Evolutionary conservation across 2,888 invertebrate species (phyloP).

Genomic region (Caenorhabditis sp.): DNA sequence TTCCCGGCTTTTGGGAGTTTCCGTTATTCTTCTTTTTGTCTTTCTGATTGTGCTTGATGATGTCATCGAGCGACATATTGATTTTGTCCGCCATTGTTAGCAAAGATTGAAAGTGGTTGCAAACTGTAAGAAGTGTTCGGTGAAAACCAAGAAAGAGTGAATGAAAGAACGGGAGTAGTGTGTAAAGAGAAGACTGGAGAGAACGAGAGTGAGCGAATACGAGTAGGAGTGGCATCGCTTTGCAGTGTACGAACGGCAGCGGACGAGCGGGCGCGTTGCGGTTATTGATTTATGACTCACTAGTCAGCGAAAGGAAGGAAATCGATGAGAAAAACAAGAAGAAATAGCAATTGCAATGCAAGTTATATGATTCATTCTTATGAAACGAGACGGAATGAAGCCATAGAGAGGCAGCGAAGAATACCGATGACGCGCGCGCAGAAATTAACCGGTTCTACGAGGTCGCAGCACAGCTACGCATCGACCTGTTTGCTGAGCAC

Average conservation of each 20-base stretch:
- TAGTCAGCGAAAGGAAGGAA: background rate
- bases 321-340: background rate
- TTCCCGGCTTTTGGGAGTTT: background rate
- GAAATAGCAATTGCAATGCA: too few relatives aligned
- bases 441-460: too few relatives aligned
- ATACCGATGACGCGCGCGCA: too few relatives aligned
- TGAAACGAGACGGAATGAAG: too few relatives aligned
- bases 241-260: conserved; percentile 20
- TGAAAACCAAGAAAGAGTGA: background rate
- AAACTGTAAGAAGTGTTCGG: background rate
- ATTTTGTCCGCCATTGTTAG: conserved; percentile 49
- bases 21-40: conserved; percentile 12
- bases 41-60: conserved; percentile 41
- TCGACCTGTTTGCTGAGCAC: too few relatives aligned
- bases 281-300: conserved; percentile 26
- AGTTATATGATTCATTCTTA: too few relatives aligned
- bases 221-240: background rate
- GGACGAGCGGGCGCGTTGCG: conserved; percentile 14
- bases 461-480: too few relatives aligned
- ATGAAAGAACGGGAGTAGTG: background rate
- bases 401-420: too few relatives aligned
- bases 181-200: background rate
- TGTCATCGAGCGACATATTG: conserved; percentile 56
- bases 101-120: background rate
- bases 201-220: background rate